phyloP scores from a whole-genome alignment of 1,140 invertebrate genomes.

The Globodera rostochiensis region DNA sequence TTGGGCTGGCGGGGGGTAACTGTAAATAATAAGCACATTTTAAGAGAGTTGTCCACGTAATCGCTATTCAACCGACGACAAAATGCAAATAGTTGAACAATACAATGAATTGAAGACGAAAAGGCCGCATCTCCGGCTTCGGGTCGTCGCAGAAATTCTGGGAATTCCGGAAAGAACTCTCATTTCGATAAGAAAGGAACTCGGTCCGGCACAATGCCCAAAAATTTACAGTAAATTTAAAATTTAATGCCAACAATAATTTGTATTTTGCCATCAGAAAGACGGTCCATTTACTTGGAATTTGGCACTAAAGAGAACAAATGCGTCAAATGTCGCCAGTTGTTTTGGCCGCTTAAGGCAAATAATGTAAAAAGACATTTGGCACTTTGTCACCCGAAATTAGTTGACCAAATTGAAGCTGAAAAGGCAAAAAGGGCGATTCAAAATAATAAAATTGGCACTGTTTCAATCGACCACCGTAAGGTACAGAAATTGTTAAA shows the following conservation, averaged over 20 bases:
- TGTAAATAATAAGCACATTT: background rate
- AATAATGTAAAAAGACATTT: background rate
- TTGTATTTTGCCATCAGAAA: background rate
- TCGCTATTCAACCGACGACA: background rate
- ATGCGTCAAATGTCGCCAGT: background rate
- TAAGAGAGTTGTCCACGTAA: background rate
- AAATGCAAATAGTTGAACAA: background rate
- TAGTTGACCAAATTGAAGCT: background rate
- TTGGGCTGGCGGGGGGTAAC: too few relatives aligned
- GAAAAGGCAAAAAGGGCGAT: background rate
- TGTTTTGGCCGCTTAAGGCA: background rate
- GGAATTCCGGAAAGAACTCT: background rate
- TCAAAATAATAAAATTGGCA: background rate
- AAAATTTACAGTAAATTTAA: background rate
- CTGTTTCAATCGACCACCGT: background rate
- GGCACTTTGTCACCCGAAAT: background rate
- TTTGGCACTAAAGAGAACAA: background rate
- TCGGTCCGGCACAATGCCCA: background rate
- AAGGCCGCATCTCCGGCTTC: background rate
- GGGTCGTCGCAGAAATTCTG: background rate
- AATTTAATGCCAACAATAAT: background rate
- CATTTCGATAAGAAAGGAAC: background rate
- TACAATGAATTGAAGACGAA: background rate
- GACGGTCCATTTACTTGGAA: background rate
- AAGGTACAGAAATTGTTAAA: too few relatives aligned